Percentiles rank a stretch among this genome's conserved stretches.
Evolutionary conservation across 2,797 vertebrate species (phyloP).

Genomic region (Crenichthys baileyi): DNA sequence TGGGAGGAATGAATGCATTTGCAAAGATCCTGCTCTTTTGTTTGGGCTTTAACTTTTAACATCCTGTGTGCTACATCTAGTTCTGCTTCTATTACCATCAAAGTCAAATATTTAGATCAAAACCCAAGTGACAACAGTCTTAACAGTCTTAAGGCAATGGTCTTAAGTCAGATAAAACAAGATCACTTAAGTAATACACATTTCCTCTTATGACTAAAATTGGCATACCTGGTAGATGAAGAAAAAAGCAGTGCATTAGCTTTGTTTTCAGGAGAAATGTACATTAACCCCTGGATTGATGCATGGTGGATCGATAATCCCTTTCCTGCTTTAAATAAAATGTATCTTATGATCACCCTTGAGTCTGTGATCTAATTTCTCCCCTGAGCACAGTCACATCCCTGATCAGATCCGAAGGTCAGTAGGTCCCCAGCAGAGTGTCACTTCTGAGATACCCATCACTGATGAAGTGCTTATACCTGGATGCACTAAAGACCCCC

Average conservation of each 20-base stretch:
- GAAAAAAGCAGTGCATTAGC: neutral
- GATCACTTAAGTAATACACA: neutral
- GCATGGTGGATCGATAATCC: neutral
- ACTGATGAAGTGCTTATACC: slow-evolving; percentile 40
- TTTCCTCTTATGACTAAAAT: neutral
- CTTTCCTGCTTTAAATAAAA: neutral
- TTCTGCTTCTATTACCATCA: neutral
- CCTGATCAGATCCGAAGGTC: slow-evolving; percentile 8
- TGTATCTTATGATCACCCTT: slow-evolving; percentile 1
- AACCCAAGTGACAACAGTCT: too few relatives aligned
- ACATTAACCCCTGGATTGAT: neutral
- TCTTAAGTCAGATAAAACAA: neutral
- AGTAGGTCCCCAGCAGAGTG: slow-evolving; percentile 11
- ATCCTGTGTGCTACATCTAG: neutral
- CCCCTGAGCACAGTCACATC: slow-evolving; percentile 5
- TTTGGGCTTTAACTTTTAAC: neutral
- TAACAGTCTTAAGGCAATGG: neutral
- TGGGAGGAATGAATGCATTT: too few relatives aligned
- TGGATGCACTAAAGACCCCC: slow-evolving; percentile 48
- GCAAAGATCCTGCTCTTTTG: too few relatives aligned
- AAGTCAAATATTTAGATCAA: neutral
- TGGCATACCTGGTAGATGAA: neutral
- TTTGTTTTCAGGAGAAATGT: slow-evolving; percentile 8
- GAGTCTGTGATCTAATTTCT: slow-evolving; percentile 24
- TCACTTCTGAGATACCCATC: slow-evolving; percentile 12